Base-by-base conservation (phyloP, 2,113 vertebrate species). In the Otolemur garnettii region DNA sequence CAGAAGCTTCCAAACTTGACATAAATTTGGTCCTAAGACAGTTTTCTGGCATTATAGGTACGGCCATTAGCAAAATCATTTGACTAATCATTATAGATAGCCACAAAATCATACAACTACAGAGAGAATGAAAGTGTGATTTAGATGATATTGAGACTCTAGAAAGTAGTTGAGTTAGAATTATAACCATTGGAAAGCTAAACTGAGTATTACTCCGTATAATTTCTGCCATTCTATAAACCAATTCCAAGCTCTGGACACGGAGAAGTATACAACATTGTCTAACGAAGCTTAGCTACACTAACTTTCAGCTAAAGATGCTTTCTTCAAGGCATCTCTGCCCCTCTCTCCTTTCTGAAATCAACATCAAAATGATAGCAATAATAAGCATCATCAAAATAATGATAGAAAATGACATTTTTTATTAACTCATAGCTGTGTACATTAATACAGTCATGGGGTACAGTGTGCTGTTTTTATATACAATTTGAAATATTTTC, bases 261-360 rank as follows among this genome's bases (percentile, higher is more conserved):
- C 21, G 84, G 78, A 91, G 38, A 42, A 9, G 71, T 64, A 28
- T 21, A 83, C 28, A 38, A 38, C 30, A 74, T 59, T 4, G 50
- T 55, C 33, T 84, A 30, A n/a, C 53, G 42, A 59, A 68, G 4
- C 0, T 90, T 64, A 82, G 21, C n/a, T 90, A 30, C 86, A 21
- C 33, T 71, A 94, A 77, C 38, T 82, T 94, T 60, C 62, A 77
- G 21, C 33, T 60, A 66, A 94, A 38, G 33, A 72, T 87, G 53
- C 55, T 59, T 82, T 95, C 33, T 0, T 59, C 11, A 85, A 77
- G 57, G 4, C 13, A 11, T 26, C 3, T 3, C 22, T 78, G 21
- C 30, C 26, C 15, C 53, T 78, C 9, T 82, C 5, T 72, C 4
- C 8, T 69, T 88, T 64, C 13, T 64, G 66, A 93, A 89, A 77